phyloP scores from a whole-genome alignment of 2,113 vertebrate genomes.

The Nansenia antarctica region DNA sequence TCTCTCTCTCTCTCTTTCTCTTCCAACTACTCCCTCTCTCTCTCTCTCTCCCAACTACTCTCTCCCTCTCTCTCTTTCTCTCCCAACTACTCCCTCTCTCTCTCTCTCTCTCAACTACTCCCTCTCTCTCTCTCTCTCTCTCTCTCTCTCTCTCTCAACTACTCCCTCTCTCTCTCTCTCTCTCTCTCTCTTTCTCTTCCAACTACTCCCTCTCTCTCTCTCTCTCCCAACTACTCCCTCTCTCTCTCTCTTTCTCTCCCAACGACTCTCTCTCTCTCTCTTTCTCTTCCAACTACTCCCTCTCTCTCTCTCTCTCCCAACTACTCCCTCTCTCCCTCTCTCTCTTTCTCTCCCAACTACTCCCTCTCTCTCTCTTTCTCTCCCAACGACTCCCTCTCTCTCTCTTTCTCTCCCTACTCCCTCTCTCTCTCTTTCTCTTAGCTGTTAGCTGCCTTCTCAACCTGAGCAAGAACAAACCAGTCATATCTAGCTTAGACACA shows the following conservation, averaged over 20 bases:
- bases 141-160: neutral
- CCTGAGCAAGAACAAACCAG: neutral
- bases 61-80: too few relatives aligned
- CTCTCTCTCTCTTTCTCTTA: conserved; percentile 7
- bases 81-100: neutral
- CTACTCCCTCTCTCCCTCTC: neutral
- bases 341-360: too few relatives aligned
- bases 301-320: too few relatives aligned
- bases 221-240: too few relatives aligned
- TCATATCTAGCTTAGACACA: neutral
- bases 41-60: too few relatives aligned
- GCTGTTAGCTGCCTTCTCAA: neutral
- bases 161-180: neutral
- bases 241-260: too few relatives aligned
- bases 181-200: neutral
- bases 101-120: neutral
- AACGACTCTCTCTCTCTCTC: too few relatives aligned
- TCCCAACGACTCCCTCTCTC: neutral
- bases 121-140: neutral
- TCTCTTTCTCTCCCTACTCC: neutral
- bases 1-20: too few relatives aligned
- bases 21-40: too few relatives aligned
- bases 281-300: too few relatives aligned
- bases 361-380: neutral
- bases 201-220: too few relatives aligned